Evolutionary conservation across 2,888 invertebrate species (phyloP).

Genomic region (Gortyna flavago): DNA sequence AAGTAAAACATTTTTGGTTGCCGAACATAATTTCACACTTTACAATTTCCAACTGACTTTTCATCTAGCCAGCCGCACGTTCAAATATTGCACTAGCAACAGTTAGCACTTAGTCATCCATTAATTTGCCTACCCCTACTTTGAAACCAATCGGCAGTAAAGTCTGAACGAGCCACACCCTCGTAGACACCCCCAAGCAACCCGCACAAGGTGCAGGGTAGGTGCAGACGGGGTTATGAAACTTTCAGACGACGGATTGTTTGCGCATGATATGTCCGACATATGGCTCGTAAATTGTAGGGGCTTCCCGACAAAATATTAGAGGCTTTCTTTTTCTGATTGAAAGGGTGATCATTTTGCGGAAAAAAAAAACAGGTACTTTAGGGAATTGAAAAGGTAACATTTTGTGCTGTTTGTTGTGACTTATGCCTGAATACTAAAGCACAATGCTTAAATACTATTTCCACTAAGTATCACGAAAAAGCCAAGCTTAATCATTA

Average conservation of each 20-base stretch:
- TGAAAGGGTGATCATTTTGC: constrained; percentile 51
- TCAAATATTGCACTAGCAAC: constrained; percentile 31
- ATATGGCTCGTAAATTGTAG: constrained; percentile 71
- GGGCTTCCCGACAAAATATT: constrained; percentile 65
- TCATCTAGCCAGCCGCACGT: constrained; percentile 23
- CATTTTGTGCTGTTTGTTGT: constrained; percentile 5
- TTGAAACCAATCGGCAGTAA: constrained; percentile 61
- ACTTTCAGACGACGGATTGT: constrained; percentile 77
- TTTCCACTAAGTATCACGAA: not conserved
- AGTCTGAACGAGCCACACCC: constrained; percentile 67
- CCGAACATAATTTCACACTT: not conserved
- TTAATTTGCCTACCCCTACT: constrained; percentile 60
- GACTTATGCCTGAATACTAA: not conserved
- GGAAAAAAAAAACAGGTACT: constrained; percentile 32
- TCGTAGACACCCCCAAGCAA: constrained; percentile 67
- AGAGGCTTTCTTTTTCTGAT: constrained; percentile 55
- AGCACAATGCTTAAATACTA: not conserved
- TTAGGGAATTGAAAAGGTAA: not conserved
- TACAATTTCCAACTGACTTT: constrained; percentile 18
- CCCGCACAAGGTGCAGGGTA: constrained; percentile 58
- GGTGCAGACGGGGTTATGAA: constrained; percentile 80
- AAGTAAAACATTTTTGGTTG: not conserved
- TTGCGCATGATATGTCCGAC: constrained; percentile 67
- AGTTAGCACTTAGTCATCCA: constrained; percentile 60
- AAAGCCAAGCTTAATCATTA: constrained; percentile 35